Conservation (phyloP, 1,140 invertebrate species). For the Ceratina japonica region DNA sequence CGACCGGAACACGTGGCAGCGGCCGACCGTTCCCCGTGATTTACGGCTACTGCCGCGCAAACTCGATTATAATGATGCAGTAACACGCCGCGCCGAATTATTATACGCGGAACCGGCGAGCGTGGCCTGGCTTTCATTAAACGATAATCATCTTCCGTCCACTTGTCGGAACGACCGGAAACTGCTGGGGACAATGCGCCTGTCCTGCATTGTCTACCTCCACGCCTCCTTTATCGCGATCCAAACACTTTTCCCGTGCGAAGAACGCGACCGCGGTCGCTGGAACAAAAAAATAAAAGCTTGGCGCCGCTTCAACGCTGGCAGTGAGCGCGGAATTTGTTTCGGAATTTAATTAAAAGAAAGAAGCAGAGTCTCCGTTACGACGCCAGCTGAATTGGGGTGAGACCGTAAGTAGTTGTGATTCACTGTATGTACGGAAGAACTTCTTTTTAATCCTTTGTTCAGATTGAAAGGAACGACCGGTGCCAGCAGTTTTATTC, state of each 20-base stretch:
- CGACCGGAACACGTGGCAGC: conserved; percentile 36
- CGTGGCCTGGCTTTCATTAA: conserved; percentile 53
- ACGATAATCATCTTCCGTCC: conserved; percentile 53
- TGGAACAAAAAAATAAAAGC: not conserved
- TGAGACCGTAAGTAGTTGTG: not conserved
- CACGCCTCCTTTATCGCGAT: conserved; percentile 18
- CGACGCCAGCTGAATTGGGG: not conserved
- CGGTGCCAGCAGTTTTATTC: too few species aligned
- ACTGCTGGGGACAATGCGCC: conserved; percentile 7
- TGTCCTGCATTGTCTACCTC: not conserved
- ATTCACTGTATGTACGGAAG: too few species aligned
- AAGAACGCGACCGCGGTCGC: not conserved
- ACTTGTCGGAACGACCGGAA: not conserved
- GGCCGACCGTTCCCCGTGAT: conserved; percentile 48
- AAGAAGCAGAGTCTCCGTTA: not conserved
- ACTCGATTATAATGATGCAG: conserved; percentile 64
- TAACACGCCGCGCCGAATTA: conserved; percentile 54
- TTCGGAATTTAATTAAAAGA: conserved; percentile 11
- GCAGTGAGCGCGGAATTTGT: not conserved
- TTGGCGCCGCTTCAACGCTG: not conserved
- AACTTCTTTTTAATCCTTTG: too few species aligned
- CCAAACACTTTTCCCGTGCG: not conserved
- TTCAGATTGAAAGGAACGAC: too few species aligned
- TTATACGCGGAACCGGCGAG: conserved; percentile 32
- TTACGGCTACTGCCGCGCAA: conserved; percentile 54